Percentiles rank a stretch among this genome's conserved stretches.
phyloP scores from a whole-genome alignment of 2,888 invertebrate species.

The Clanis bilineata region DNA sequence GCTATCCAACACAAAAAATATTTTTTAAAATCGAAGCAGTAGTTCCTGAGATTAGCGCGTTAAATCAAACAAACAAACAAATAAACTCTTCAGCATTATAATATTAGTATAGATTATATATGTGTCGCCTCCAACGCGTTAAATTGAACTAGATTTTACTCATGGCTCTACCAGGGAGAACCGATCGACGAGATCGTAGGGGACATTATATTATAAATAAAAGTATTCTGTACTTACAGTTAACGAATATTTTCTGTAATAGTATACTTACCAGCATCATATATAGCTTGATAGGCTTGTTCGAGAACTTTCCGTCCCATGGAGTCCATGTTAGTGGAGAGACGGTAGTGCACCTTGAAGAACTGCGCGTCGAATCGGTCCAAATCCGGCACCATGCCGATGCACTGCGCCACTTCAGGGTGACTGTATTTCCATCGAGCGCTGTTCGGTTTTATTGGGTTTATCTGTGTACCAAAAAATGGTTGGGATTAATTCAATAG shows the following conservation, averaged over 20 bases:
- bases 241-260: background rate
- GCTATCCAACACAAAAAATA: too few relatives aligned
- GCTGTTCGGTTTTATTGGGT: constrained; percentile 84
- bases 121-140: too few relatives aligned
- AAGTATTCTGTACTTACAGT: too few relatives aligned
- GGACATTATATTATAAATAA: too few relatives aligned
- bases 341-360: constrained; percentile 86
- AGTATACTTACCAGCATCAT: constrained; percentile 81
- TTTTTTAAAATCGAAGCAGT: too few relatives aligned
- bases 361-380: constrained; percentile 86
- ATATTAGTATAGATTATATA: too few relatives aligned
- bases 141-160: too few relatives aligned
- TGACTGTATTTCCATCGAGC: constrained; percentile 52
- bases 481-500: background rate
- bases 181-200: too few relatives aligned
- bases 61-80: too few relatives aligned
- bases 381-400: constrained; percentile 84
- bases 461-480: constrained; percentile 42
- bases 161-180: too few relatives aligned
- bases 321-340: constrained; percentile 63
- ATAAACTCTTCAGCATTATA: too few relatives aligned
- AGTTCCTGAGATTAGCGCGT: too few relatives aligned
- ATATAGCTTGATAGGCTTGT: constrained; percentile 85
- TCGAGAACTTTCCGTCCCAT: constrained; percentile 87
- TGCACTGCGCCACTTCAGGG: constrained; percentile 76